Percentiles rank a stretch among this genome's conserved stretches.
These are phyloP conservation scores for Oceanodroma tethys DNA, from an alignment of 2,113 vertebrate species.

Conservation along the genomic window DNA sequence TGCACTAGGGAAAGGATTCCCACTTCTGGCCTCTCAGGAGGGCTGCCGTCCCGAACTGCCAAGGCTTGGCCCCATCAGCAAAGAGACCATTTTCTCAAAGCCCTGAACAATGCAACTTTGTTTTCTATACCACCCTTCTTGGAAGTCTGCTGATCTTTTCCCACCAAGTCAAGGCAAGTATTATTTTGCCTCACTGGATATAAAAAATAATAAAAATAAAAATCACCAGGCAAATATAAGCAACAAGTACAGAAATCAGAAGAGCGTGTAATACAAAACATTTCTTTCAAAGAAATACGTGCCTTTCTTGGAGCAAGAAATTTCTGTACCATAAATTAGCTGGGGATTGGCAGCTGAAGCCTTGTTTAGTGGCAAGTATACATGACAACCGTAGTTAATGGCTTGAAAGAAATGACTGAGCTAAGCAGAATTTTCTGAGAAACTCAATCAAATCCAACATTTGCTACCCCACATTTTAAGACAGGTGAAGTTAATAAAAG, in stretches of 20 bases:
- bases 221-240: not conserved
- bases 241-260: not conserved
- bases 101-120: not conserved
- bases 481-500: not conserved
- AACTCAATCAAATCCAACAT: not conserved
- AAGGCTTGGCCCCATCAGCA: not conserved
- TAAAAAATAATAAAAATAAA: not conserved
- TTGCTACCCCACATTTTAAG: not conserved
- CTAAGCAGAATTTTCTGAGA: not conserved
- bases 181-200: not conserved
- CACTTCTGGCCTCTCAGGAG: not conserved
- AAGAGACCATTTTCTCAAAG: not conserved
- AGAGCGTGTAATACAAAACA: not conserved
- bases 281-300: not conserved
- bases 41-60: not conserved
- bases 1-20: not conserved
- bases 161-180: not conserved
- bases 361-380: slow-evolving; percentile 19
- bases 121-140: not conserved
- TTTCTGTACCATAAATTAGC: slow-evolving; percentile 32
- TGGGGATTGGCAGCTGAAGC: not conserved
- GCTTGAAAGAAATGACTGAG: slow-evolving; percentile 18
- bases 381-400: not conserved
- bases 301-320: not conserved
- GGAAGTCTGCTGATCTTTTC: not conserved